Conservation (phyloP, 2,888 invertebrate genomes). For the Patella pellucida region DNA sequence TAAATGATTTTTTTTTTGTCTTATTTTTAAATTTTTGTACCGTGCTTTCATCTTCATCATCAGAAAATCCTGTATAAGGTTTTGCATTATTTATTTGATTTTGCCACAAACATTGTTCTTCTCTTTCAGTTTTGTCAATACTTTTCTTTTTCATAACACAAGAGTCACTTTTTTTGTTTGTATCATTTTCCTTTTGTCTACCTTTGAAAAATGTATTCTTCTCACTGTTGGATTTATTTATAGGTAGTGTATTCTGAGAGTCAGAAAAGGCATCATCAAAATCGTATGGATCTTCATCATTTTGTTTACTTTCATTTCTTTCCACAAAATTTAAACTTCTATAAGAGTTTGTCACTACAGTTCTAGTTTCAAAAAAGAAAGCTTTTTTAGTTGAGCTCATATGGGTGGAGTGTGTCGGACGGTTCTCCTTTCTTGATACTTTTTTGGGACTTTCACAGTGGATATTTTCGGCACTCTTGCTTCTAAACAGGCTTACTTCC, state of each 20-base stretch:
- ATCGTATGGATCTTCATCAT: constrained; percentile 17
- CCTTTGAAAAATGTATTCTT: neutral
- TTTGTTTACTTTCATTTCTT: neutral
- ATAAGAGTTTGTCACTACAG: neutral
- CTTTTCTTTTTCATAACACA: neutral
- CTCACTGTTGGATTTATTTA: neutral
- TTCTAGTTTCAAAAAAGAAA: neutral
- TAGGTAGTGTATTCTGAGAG: neutral
- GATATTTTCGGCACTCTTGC: neutral
- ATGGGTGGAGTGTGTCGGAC: neutral
- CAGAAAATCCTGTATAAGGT: neutral
- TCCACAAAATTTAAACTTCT: neutral
- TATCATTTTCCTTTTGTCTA: neutral
- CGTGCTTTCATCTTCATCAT: neutral
- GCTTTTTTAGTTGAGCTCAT: neutral
- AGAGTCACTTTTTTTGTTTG: neutral
- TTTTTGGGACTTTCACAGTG: neutral
- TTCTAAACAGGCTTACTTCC: neutral
- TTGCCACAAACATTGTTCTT: neutral
- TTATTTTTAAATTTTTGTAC: neutral
- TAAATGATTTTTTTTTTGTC: too few species aligned
- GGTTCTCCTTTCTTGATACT: neutral
- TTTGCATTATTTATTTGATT: neutral
- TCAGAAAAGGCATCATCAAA: constrained; percentile 9
- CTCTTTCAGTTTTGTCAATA: neutral